Percentiles rank a stretch among this genome's conserved stretches.
These are phyloP conservation scores for Folsomia candida DNA, from an alignment of 2,888 invertebrate species.

Conservation along the genomic window DNA sequence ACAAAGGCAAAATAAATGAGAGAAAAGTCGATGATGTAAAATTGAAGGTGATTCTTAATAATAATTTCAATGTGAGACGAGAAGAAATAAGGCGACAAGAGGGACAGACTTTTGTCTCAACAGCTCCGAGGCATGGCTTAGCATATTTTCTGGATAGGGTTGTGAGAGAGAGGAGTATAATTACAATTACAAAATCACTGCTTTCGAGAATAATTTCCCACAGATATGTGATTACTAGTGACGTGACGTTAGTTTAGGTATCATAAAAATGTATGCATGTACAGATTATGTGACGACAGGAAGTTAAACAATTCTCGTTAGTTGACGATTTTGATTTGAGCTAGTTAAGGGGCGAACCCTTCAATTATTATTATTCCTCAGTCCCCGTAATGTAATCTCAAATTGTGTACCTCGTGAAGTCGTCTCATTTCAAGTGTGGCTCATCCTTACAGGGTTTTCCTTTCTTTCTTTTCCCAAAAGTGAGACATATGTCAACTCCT, in stretches of 20 bases:
- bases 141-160: background rate
- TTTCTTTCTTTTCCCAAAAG: background rate
- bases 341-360: background rate
- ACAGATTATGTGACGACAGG: background rate
- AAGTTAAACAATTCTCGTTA: background rate
- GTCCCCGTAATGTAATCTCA: too few relatives aligned
- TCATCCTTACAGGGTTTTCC: too few relatives aligned
- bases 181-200: background rate
- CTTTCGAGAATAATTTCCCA: background rate
- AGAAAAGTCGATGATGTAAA: background rate
- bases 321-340: background rate
- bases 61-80: background rate
- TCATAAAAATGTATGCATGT: background rate
- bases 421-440: too few relatives aligned
- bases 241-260: too few relatives aligned
- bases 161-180: too few relatives aligned
- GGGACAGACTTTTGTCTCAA: background rate
- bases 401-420: too few relatives aligned
- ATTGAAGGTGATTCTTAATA: too few relatives aligned
- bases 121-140: background rate
- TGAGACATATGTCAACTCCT: background rate
- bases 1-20: background rate
- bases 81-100: background rate
- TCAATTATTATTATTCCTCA: background rate
- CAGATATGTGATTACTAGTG: too few relatives aligned